phyloP scores from a whole-genome alignment of 1,140 invertebrate genomes.

The Pristionchus pacificus region DNA sequence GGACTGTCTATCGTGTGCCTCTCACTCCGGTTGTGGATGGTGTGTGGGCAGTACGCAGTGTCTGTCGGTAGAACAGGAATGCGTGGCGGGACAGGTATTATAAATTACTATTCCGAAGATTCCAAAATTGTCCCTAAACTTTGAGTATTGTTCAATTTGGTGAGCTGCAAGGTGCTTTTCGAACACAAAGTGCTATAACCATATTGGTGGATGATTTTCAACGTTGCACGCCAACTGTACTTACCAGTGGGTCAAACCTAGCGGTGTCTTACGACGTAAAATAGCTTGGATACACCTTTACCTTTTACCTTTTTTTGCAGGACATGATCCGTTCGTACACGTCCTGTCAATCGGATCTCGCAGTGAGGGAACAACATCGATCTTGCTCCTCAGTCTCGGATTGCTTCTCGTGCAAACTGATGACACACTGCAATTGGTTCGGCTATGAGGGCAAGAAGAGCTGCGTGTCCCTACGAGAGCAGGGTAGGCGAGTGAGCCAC shows the following conservation, averaged over 20 bases:
- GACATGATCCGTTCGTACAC: neutral
- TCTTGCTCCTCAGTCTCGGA: conserved; percentile 45
- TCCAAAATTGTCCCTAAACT: too few relatives aligned
- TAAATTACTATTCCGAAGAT: too few relatives aligned
- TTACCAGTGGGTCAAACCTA: too few relatives aligned
- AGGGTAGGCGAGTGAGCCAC: conserved; percentile 41
- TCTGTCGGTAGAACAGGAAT: conserved; percentile 26
- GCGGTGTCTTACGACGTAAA: too few relatives aligned
- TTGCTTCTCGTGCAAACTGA: conserved; percentile 44
- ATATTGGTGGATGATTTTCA: too few relatives aligned
- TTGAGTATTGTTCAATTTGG: too few relatives aligned
- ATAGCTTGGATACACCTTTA: too few relatives aligned
- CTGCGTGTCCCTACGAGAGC: conserved; percentile 49
- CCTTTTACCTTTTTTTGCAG: neutral
- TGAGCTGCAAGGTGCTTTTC: too few relatives aligned
- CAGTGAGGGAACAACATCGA: conserved; percentile 6
- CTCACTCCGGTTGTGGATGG: conserved; percentile 36
- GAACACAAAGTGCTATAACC: too few relatives aligned
- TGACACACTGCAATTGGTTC: conserved; percentile 50
- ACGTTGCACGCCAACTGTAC: too few relatives aligned
- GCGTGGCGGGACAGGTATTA: conserved; percentile 29
- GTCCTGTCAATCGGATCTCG: neutral
- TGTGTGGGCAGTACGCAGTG: conserved; percentile 34
- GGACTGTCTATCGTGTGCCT: conserved; percentile 32
- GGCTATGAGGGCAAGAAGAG: conserved; percentile 42